Conservation (phyloP, 2,113 vertebrate species). For the Melanocharis versteri region DNA sequence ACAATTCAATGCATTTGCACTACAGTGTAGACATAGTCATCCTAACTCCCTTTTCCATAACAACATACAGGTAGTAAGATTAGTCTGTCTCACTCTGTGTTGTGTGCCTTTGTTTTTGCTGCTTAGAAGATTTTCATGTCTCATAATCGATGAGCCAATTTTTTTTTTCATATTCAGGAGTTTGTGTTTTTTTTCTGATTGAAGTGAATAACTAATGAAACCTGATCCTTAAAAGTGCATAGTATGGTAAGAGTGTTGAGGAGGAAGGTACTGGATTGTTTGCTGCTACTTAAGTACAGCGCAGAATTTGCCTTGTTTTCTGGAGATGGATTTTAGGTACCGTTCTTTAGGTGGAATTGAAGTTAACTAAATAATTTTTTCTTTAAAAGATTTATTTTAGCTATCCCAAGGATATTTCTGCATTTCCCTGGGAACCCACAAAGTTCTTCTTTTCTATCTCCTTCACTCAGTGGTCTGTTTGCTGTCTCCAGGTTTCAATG, state of each 20-base stretch:
- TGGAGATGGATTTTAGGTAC: not conserved
- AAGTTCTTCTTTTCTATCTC: not conserved
- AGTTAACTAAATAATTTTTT: not conserved
- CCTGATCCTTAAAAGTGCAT: not conserved
- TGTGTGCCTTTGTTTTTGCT: not conserved
- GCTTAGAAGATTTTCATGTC: not conserved
- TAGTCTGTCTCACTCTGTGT: not conserved
- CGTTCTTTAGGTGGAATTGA: not conserved
- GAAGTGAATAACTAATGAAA: not conserved
- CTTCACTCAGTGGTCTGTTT: not conserved
- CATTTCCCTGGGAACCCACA: not conserved
- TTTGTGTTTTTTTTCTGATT: fast-evolving
- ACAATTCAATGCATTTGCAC: not conserved
- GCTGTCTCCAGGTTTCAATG: not conserved
- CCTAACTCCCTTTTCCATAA: not conserved
- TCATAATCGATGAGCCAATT: not conserved
- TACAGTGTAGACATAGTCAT: not conserved
- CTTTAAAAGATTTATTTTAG: not conserved
- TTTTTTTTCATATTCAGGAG: not conserved
- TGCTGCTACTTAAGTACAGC: not conserved
- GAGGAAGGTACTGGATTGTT: not conserved
- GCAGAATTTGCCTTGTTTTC: not conserved
- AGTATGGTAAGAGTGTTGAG: not conserved
- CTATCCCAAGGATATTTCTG: not conserved
- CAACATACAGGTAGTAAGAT: not conserved